Evolutionary conservation across 2,113 vertebrate species (phyloP).

Genomic region (Callipepla squamata): DNA sequence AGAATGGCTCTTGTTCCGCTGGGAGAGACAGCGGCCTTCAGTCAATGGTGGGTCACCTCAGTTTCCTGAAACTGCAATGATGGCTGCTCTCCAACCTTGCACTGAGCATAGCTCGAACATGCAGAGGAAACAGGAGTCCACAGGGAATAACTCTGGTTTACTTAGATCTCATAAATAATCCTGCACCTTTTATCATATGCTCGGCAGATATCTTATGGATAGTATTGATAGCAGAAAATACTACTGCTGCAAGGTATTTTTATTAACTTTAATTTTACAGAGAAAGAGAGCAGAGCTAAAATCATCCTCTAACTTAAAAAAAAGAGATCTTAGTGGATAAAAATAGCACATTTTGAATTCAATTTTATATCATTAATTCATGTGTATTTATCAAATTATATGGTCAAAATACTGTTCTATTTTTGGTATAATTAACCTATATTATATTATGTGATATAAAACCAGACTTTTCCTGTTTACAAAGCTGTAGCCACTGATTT

Average conservation of each 20-base stretch:
- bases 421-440: neutral
- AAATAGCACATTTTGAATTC: neutral
- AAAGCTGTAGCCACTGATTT: neutral
- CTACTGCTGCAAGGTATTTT: neutral
- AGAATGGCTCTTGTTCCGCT: neutral
- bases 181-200: neutral
- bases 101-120: neutral
- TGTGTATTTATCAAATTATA: neutral
- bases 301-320: neutral
- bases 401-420: neutral
- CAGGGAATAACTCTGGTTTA: neutral
- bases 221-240: neutral
- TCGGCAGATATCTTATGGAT: neutral
- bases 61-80: neutral
- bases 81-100: neutral
- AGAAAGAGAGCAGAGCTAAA: neutral
- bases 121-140: neutral
- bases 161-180: neutral
- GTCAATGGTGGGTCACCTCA: neutral
- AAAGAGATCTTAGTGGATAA: neutral
- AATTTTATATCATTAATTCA: neutral
- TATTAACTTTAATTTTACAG: neutral
- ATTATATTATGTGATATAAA: neutral
- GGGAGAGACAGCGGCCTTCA: fast-evolving
- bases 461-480: neutral